Evolutionary conservation across 1,140 invertebrate genomes (phyloP), one percentile per base, ranked within the genome.

Genomic region (Drosophila bipectinata): DNA sequence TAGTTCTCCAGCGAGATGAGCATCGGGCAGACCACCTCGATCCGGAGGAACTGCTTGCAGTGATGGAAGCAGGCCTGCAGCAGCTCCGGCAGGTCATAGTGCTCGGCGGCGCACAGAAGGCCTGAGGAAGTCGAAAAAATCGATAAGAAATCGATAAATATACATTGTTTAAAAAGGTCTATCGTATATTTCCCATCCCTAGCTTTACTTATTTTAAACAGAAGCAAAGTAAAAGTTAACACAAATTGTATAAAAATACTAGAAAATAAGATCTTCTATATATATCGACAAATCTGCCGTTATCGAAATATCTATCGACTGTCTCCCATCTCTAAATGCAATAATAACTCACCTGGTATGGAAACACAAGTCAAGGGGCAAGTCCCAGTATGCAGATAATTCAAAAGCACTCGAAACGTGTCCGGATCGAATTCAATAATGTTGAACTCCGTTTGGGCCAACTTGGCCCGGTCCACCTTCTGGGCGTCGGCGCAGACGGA

Each of bases 341-440:
- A 6, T 6, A 28, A 41, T 12, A 10, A 37, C 44, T 79, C 32
- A 92, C 91, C 97, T 2, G 97, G 97, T 79, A 98, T 98, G 59
- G 97, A 97, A 71, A 96, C 95, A 92, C 97, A 98, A 1, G 97
- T 98, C 7, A 98, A 92, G 0, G 97, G 96, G 92, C 97, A 98
- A 21, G 96, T 97, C 39, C 97, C 97, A 2, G 97, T 98, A 91
- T 98, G 97, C 37, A 98, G 92, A 92, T 98, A 98, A 92, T 98
- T 97, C 82, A 98, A 92, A 3, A 98, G 93, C 67, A 97, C 96
- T 49, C 97, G 94, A 92, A 98, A 98, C 0, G 97, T 98, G 53
- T 98, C 97, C 2, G 97, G 95, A 93, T 98, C 97, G 92, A 98
- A 98, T 92, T 98, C 97, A 79, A 98, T 98, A 79, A 98, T 98